These are phyloP conservation scores for Epicauta chinensis DNA, from an alignment of 1,140 invertebrate genomes.

Conservation along the genomic window DNA sequence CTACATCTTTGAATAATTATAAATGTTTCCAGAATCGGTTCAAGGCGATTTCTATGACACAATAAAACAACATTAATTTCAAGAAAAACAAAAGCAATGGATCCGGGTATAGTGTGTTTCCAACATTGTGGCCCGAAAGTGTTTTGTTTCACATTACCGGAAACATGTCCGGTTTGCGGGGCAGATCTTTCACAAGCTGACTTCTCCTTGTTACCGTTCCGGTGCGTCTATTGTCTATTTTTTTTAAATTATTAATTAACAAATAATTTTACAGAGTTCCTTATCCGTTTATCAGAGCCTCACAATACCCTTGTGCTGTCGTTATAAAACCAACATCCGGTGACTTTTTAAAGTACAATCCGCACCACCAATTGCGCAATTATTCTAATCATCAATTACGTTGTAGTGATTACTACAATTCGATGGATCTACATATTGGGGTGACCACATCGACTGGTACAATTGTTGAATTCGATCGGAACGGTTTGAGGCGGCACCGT, in stretches of 20 bases:
- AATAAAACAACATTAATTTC: too few relatives aligned
- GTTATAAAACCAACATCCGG: conserved; percentile 73
- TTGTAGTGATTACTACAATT: conserved; percentile 67
- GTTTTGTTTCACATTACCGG: conserved; percentile 67
- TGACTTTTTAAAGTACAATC: conserved; percentile 71
- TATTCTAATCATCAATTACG: neutral
- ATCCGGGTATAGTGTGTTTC: conserved; percentile 75
- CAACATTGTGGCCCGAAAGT: conserved; percentile 74
- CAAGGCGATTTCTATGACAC: too few relatives aligned
- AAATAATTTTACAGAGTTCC: conserved; percentile 51
- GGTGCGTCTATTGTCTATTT: conserved; percentile 43
- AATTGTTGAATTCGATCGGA: conserved; percentile 70
- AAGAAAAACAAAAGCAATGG: conserved; percentile 35
- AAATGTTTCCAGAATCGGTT: too few relatives aligned
- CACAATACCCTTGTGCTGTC: conserved; percentile 64
- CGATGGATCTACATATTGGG: conserved; percentile 75
- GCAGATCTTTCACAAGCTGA: conserved; percentile 52
- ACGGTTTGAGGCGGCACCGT: conserved; percentile 54
- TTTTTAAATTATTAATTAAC: conserved; percentile 9
- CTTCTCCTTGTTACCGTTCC: conserved; percentile 64
- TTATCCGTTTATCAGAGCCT: conserved; percentile 69
- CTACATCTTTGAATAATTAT: too few relatives aligned
- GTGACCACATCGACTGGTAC: conserved; percentile 67
- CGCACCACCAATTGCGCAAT: neutral
- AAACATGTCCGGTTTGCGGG: conserved; percentile 63